Evolutionary conservation across 1,140 invertebrate species (phyloP), one percentile per base, ranked within the genome.

Genomic region (Homalodisca vitripennis): DNA sequence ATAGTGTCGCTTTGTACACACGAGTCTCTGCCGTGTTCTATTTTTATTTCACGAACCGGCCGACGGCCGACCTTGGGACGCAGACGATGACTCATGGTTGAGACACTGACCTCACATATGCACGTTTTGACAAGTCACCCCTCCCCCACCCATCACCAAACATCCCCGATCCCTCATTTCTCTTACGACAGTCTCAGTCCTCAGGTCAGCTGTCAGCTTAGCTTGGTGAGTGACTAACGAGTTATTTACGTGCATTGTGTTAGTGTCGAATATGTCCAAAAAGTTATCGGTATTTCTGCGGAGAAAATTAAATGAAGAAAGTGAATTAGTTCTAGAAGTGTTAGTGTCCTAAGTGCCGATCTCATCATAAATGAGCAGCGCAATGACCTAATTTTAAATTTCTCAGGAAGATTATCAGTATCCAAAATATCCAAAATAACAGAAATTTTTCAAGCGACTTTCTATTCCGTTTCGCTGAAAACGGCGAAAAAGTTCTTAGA

Each of bases 321-420:
- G 34, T 41, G 34, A 41, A 41, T 41, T 41, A 41, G 34, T 17
- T 17, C 34, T 6, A 17, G 34, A 41, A 41, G 34, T 41, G 34
- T 41, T 41, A 41, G 6, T 41, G 34, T 41, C 34, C 34, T 10
- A 41, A 41, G 34, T 41, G 34, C 34, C 34, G 34, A 55, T 6
- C 51, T 6, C 51, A 55, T 55, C 17, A 6, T 41, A 41, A 41
- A 41, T 41, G 34, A 41, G 17, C 34, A 41, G 34, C 34, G 34
- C 34, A 30, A 17, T 46, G 41, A 30, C 60, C n/a, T 68, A 69
- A 65, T 68, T 62, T 68, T 34, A 22, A 69, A 71, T 79, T 78
- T 72, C 69, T 79, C 29, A 55, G 24, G 51, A 55, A 55, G 51
- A 55, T 55, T 55, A 55, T 55, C 51, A 55, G 51, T 55, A 55